These are phyloP conservation scores for Brachionus koreanus DNA, from an alignment of 1,140 invertebrate species.

Conservation along the genomic window DNA sequence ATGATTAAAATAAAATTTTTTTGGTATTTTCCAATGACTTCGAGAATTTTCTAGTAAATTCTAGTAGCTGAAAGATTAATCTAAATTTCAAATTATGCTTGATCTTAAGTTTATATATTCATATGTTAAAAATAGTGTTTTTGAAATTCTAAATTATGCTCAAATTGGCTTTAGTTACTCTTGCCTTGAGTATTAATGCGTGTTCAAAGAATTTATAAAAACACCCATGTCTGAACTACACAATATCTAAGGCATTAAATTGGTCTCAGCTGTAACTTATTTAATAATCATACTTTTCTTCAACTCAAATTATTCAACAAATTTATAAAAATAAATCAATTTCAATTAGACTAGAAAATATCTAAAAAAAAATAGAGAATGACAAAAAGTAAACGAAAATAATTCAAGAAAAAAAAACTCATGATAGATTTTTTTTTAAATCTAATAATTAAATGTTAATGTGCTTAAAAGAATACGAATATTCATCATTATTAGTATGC, in stretches of 20 bases:
- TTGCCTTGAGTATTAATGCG: background rate
- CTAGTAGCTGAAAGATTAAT: conserved; percentile 39
- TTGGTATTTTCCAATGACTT: conserved; percentile 29
- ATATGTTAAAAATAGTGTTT: background rate
- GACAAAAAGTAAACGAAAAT: no score
- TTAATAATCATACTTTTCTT: no score
- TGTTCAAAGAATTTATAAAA: background rate
- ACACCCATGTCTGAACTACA: background rate
- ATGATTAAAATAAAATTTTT: conserved; percentile 35
- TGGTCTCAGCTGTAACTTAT: no score
- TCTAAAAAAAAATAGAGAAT: no score
- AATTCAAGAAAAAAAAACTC: no score
- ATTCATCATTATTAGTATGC: no score
- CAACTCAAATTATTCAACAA: no score
- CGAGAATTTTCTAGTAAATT: conserved; percentile 41
- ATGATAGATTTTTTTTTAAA: no score
- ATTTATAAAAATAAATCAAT: no score
- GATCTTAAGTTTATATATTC: conserved; percentile 3
- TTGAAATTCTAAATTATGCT: conserved; percentile 11
- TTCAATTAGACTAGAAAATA: no score
- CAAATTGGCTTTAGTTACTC: background rate
- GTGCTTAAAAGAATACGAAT: no score
- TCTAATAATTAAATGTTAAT: no score
- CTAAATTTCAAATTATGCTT: conserved; percentile 39
- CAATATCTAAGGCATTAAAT: background rate